Percentiles rank a stretch among this genome's conserved stretches.
phyloP scores from a whole-genome alignment of 2,797 vertebrate species.

The Anguilla pacifica region DNA sequence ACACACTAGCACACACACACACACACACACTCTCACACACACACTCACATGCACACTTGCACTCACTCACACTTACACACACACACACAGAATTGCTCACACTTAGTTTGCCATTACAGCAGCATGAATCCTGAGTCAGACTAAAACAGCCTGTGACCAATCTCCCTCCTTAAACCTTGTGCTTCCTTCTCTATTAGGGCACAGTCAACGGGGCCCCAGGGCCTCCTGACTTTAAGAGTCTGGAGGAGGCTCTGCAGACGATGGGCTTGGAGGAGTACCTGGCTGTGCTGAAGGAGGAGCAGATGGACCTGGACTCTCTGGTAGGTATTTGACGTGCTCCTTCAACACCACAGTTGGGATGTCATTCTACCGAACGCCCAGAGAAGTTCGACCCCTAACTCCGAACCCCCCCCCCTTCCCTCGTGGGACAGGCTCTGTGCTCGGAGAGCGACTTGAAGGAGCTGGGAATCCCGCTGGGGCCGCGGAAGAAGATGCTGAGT shows the following conservation, averaged over 20 bases:
- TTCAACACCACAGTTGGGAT: not conserved
- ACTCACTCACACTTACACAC: not conserved
- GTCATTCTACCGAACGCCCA: not conserved
- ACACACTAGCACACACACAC: not conserved
- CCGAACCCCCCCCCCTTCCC: not conserved
- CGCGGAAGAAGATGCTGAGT: conserved; percentile 90
- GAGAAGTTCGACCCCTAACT: not conserved
- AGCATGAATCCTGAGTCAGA: not conserved
- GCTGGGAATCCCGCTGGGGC: conserved; percentile 91
- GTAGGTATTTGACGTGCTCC: conserved; percentile 65
- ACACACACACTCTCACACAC: not conserved
- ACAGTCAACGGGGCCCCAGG: not conserved
- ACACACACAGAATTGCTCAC: not conserved
- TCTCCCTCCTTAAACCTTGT: not conserved
- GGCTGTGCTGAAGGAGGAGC: conserved; percentile 78
- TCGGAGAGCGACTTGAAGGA: conserved; percentile 86
- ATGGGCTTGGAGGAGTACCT: conserved; percentile 82
- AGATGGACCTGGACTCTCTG: conserved; percentile 85
- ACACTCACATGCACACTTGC: not conserved
- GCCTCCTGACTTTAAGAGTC: conserved; percentile 42
- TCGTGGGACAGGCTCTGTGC: conserved; percentile 78
- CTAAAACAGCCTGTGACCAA: not conserved
- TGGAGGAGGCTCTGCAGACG: conserved; percentile 77
- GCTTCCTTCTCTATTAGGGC: conserved; percentile 1
- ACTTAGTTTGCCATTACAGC: not conserved